Evolutionary conservation across 2,113 vertebrate species (phyloP).

Genomic region (Zapornia atra): DNA sequence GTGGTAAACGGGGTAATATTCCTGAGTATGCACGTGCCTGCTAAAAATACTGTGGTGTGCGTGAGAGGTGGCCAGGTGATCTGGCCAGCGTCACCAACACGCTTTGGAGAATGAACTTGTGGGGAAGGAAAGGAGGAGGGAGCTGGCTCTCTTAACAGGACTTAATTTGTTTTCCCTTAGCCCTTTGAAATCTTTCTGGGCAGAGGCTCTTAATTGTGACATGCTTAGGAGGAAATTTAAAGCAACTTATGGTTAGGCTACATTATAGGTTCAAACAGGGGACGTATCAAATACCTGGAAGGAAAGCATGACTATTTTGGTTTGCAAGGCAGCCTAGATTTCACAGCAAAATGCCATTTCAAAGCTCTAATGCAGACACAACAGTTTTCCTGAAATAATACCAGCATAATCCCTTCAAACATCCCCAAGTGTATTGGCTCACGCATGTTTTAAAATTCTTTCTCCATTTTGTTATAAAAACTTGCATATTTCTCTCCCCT

Average conservation of each 20-base stretch:
- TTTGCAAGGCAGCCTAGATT: not conserved
- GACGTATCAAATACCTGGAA: conserved; percentile 37
- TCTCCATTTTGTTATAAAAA: conserved; percentile 50
- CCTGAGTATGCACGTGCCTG: accelerated
- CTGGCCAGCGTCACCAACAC: not conserved
- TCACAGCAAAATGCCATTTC: not conserved
- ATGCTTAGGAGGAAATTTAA: not conserved
- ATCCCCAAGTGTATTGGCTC: conserved; percentile 48
- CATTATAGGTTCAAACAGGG: not conserved
- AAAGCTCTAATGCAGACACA: conserved; percentile 37
- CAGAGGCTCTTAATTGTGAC: not conserved
- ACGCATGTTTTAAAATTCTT: conserved; percentile 52
- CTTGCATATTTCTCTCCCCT: conserved; percentile 50
- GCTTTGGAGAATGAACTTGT: not conserved
- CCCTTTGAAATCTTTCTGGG: conserved; percentile 14
- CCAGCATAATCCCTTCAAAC: conserved; percentile 50
- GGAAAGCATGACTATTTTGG: conserved; percentile 20
- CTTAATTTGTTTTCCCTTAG: not conserved
- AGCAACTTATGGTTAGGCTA: not conserved
- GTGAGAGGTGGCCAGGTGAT: not conserved
- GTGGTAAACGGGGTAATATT: not conserved
- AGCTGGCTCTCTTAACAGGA: not conserved
- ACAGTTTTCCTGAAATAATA: conserved; percentile 61
- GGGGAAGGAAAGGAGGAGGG: not conserved
- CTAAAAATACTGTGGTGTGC: not conserved